Base-by-base conservation (phyloP, 37 sponge, comb jelly and placozoan genomes). In the Cliona cf. orientalis region DNA sequence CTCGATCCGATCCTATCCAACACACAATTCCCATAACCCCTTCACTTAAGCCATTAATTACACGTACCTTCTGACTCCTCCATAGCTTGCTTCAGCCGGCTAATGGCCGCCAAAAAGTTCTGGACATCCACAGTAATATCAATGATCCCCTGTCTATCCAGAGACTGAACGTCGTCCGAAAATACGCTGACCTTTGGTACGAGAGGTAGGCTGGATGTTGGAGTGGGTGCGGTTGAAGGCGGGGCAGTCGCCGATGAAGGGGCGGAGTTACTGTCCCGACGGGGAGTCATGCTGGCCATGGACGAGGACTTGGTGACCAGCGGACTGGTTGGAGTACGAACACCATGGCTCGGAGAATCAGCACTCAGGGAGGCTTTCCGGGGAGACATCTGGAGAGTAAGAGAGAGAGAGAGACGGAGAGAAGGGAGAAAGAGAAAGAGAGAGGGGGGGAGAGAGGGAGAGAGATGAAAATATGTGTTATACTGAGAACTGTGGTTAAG, bases 51-150 rank as follows among this genome's bases (percentile, higher is more conserved):
- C 66, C 66, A 31, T 39, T 11, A 40, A 34, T 29, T 29, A 73
- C 57, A 73, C 28, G 17, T 1, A 25, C 76, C 60, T 25, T 87
- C 79, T 3, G 53, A 33, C 34, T 78, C 71, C 21, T 76, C 69
- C 75, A 84, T 90, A 0, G 84, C 90, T 69, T 80, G 64, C 76
- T 69, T 78, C 61, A 83, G 6, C 0, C 58, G 57, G 41, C 65
- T 71, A 23, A 75, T 69, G 34, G 82, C 72, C 35, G 85, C 83
- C 58, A 84, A 57, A 36, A 80, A 80, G 66, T 72, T 81, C 36
- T 84, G 73, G 19, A 95, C 84, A 31, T 87, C 78, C 22, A 71
- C 66, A 4, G 93, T 82, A 28, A 92, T 95, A 14, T 83, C 89
- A 19, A 76, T 66, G 5, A 79, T 71, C 43, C 72, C 94, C 33